phyloP scores from a whole-genome alignment of 1,140 invertebrate genomes.

The Euwallacea fornicatus region DNA sequence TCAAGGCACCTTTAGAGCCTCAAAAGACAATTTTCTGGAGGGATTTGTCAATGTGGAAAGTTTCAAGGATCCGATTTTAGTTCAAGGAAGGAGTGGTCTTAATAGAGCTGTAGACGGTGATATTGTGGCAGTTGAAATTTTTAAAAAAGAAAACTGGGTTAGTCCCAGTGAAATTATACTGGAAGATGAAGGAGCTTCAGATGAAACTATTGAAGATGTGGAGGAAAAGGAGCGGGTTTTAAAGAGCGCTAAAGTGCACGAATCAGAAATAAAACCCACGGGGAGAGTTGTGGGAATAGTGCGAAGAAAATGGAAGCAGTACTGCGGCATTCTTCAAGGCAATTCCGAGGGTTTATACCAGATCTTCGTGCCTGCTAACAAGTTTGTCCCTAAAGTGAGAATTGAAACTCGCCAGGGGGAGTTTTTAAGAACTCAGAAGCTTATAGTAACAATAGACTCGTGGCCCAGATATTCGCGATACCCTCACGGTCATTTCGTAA shows the following conservation, averaged over 20 bases:
- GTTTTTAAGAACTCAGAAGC: slow-evolving; percentile 76
- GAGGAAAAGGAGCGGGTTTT: slow-evolving; percentile 55
- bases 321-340: slow-evolving; percentile 91
- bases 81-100: slow-evolving; percentile 85
- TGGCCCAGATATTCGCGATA: slow-evolving; percentile 86
- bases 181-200: slow-evolving; percentile 72
- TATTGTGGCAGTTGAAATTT: slow-evolving; percentile 86
- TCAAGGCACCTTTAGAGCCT: slow-evolving; percentile 84
- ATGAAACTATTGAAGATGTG: slow-evolving; percentile 68
- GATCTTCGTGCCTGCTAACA: slow-evolving; percentile 88
- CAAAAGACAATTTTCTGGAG: slow-evolving; percentile 92
- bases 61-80: slow-evolving; percentile 75
- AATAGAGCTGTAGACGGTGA: slow-evolving; percentile 98
- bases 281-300: slow-evolving; percentile 94
- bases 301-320: slow-evolving; percentile 93
- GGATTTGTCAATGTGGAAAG: slow-evolving; percentile 83
- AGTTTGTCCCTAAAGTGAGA: slow-evolving; percentile 85
- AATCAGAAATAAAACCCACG: slow-evolving; percentile 68
- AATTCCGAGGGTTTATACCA: slow-evolving; percentile 72
- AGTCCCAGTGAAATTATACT: slow-evolving; percentile 82
- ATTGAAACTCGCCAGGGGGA: slow-evolving; percentile 90
- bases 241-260: slow-evolving; percentile 51
- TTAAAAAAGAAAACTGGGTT: slow-evolving; percentile 90
- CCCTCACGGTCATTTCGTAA: slow-evolving; percentile 83
- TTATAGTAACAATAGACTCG: slow-evolving; percentile 89